Percentiles rank a stretch among this genome's conserved stretches.
Evolutionary conservation across 2,797 vertebrate species (phyloP).

Genomic region (Hypotaenidia okinawae): DNA sequence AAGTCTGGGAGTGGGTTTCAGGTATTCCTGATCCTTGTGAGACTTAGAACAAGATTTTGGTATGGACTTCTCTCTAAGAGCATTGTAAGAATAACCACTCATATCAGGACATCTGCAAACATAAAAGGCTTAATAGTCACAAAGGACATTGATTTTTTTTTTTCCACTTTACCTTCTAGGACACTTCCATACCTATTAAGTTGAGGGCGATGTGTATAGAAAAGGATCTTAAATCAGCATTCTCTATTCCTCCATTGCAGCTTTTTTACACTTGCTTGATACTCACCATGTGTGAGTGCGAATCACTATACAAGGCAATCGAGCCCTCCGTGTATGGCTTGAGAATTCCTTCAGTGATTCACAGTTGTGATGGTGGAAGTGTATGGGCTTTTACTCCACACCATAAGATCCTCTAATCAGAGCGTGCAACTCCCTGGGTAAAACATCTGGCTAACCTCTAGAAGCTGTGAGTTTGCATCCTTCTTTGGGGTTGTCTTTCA

Average conservation of each 20-base stretch:
- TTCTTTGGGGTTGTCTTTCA: slow-evolving; percentile 1
- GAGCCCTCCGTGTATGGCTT: not conserved
- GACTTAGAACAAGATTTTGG: not conserved
- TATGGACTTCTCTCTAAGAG: not conserved
- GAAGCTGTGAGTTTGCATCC: slow-evolving; percentile 30
- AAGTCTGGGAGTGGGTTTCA: not conserved
- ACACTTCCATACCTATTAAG: not conserved
- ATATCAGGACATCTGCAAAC: not conserved
- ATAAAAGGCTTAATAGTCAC: not conserved
- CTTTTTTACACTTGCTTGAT: slow-evolving; percentile 28
- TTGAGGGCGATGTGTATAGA: not conserved
- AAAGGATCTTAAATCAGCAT: not conserved
- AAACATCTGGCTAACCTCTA: not conserved
- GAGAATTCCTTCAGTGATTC: slow-evolving; percentile 21
- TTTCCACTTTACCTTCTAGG: not conserved
- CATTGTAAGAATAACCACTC: not conserved
- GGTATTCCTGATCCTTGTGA: not conserved
- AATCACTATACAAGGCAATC: slow-evolving; percentile 27
- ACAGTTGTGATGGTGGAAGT: not conserved
- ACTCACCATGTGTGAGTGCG: not conserved
- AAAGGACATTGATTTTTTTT: not conserved
- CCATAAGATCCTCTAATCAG: slow-evolving; percentile 13
- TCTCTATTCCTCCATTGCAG: not conserved
- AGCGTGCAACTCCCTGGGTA: not conserved
- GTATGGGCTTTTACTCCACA: not conserved